Evolutionary conservation across 2,797 vertebrate species (phyloP).

Genomic region (Erpetoichthys calabaricus): DNA sequence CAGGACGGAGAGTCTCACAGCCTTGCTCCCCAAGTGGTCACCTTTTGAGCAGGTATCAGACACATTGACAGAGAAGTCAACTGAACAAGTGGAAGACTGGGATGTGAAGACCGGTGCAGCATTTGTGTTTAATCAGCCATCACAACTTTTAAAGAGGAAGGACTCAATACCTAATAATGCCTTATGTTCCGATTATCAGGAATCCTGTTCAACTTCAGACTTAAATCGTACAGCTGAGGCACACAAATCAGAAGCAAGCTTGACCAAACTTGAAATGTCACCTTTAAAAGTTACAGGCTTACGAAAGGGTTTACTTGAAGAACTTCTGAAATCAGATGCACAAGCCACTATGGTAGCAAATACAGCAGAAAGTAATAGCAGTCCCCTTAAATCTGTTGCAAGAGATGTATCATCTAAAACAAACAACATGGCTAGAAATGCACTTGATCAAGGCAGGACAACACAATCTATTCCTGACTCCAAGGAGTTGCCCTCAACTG

Average conservation of each 20-base stretch:
- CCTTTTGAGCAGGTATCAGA: conserved; percentile 4
- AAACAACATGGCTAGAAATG: conserved; percentile 11
- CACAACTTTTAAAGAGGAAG: neutral
- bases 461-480: conserved; percentile 1
- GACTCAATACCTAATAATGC: neutral
- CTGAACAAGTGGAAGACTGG: too few species aligned
- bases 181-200: neutral
- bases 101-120: too few species aligned
- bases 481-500: conserved; percentile 9
- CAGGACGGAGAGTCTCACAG: conserved; percentile 14
- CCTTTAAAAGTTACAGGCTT: conserved; percentile 10
- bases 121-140: too few species aligned
- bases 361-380: too few species aligned
- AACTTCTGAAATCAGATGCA: conserved; percentile 11
- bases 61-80: neutral
- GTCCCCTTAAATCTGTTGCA: too few species aligned
- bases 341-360: conserved; percentile 4
- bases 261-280: conserved; percentile 2
- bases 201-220: neutral
- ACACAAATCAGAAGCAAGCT: neutral
- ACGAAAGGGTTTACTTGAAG: conserved; percentile 9
- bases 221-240: neutral
- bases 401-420: too few species aligned
- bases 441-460: conserved; percentile 10
- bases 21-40: conserved; percentile 3